Evolutionary conservation across 1,140 invertebrate species (phyloP).

Genomic region (Euglossa dilemma): DNA sequence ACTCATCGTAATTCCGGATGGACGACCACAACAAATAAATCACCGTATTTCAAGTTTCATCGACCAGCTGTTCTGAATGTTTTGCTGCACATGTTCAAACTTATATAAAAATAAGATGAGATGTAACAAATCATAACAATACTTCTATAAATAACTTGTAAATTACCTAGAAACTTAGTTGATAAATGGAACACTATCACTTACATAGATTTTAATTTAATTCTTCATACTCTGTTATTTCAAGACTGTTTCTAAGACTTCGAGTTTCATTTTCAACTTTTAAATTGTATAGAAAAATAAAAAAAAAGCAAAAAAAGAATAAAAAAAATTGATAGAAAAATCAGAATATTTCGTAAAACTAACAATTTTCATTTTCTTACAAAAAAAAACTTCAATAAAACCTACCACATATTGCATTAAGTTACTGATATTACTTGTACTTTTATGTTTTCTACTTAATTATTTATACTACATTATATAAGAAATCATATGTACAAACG

Average conservation of each 20-base stretch:
- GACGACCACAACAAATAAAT: conserved; percentile 20
- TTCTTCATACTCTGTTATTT: neutral
- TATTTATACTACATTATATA: conserved; percentile 19
- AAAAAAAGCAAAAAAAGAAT: neutral
- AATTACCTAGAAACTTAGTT: neutral
- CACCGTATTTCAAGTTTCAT: conserved; percentile 37
- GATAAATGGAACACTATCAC: neutral
- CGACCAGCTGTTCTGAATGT: conserved; percentile 39
- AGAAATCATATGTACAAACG: conserved; percentile 2
- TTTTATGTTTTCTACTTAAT: conserved; percentile 9
- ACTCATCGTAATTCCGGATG: conserved; percentile 40
- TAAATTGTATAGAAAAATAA: neutral
- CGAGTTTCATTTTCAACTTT: neutral
- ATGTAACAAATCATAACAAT: neutral
- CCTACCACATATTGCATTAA: neutral
- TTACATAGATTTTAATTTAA: conserved; percentile 5
- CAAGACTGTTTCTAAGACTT: conserved; percentile 26
- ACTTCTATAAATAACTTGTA: neutral
- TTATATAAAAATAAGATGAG: conserved; percentile 23
- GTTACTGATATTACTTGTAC: conserved; percentile 35
- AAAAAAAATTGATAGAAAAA: neutral
- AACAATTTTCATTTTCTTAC: conserved; percentile 20
- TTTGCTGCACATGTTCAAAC: conserved; percentile 40
- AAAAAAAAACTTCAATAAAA: neutral
- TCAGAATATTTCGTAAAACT: neutral